These are phyloP conservation scores for Lethocerus indicus DNA, from an alignment of 1,140 invertebrate species.

Conservation along the genomic window DNA sequence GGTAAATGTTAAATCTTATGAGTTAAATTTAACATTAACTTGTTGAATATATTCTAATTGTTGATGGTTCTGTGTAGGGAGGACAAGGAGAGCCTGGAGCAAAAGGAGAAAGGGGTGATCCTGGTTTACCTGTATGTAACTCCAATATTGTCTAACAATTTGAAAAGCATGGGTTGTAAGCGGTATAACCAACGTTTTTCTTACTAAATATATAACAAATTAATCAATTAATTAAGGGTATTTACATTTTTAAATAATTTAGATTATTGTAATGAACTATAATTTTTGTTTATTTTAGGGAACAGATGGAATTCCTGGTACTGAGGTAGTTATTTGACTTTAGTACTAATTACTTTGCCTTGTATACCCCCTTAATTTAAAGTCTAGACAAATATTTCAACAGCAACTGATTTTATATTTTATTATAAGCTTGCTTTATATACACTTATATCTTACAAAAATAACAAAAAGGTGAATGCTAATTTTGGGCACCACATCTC, in stretches of 20 bases:
- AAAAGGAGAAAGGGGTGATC: slow-evolving; percentile 81
- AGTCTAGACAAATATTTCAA: no score
- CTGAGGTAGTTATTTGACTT: slow-evolving; percentile 44
- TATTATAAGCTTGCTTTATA: no score
- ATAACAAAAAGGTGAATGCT: no score
- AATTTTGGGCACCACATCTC: no score
- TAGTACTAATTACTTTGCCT: not conserved
- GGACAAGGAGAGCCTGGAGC: slow-evolving; percentile 76
- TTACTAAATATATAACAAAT: not conserved
- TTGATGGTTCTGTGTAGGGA: no score
- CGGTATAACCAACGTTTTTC: not conserved
- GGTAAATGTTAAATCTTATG: slow-evolving; percentile 33
- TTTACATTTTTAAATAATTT: not conserved
- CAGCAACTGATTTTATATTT: no score
- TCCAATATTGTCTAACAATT: no score
- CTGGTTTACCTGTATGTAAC: slow-evolving; percentile 69
- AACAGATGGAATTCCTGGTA: slow-evolving; percentile 79
- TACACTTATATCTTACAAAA: no score
- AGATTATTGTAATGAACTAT: not conserved
- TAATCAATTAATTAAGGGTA: not conserved
- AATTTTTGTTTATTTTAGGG: slow-evolving; percentile 46
- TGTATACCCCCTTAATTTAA: no score
- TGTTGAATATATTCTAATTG: no score
- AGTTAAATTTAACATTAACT: no score
- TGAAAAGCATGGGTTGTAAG: not conserved